Evolutionary conservation across 2,888 invertebrate species (phyloP), one percentile per base, ranked within the genome.

Genomic region (Spatulosminthurus flaviceps): DNA sequence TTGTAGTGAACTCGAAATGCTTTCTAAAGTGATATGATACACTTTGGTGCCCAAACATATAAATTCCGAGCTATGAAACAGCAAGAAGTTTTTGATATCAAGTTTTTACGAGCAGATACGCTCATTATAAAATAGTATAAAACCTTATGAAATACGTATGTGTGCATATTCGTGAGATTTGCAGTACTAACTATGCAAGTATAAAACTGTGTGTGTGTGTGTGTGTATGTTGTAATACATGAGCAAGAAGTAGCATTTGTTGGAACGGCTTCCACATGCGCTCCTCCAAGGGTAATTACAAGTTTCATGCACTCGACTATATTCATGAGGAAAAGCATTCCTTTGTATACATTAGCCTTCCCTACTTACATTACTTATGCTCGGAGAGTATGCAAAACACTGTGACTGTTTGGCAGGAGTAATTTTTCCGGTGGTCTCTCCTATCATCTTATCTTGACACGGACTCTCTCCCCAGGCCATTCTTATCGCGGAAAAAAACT

Each of bases 1-100:
- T n/a, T 43, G 26, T 5, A 34, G 19, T 41, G 70, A 72, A 72
- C 72, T 72, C 51, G 16, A 24, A 73, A 16, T 51, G 28, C 60
- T 28, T 28, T 5, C 21, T 24, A 1, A 9, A 72, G 28, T 60
- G 51, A 51, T 11, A 26, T 73, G 28, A 73, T 73, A 73, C 26
- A n/a, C 19, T 28, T 24, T 51, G 19, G 1, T 11, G 16, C 19
- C n/a, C 9, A 51, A n/a, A n/a, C 16, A 51, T n/a, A 51, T 41
- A 41, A 41, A 41, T 41, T 13, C 41, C 7, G 41, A 41, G 13
- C 9, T 41, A 41, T 41, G 41, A 41, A 13, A 41, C n/a, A n/a
- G n/a, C n/a, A n/a, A 41, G 7, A 41, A 41, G 13, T 7, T 13
- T 9, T 13, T 9, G 9, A 41, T 11, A n/a, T 51, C n/a, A 4